phyloP scores from a whole-genome alignment of 1,140 invertebrate species.

The Pseudomyrmex gracilis region DNA sequence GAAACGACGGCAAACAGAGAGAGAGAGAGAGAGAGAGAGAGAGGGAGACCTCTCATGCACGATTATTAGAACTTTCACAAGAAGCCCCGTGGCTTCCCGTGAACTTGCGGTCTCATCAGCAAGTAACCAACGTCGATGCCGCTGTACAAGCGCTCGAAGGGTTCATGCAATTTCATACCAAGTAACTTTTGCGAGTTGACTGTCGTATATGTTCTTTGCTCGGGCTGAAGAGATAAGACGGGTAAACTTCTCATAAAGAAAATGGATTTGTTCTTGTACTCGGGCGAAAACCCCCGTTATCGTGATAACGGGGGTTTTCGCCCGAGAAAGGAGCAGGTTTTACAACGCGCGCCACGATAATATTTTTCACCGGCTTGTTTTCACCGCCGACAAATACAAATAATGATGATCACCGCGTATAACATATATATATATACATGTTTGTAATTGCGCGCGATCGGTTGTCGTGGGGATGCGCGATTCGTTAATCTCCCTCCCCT shows the following conservation, averaged over 20 bases:
- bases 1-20: constrained; percentile 16
- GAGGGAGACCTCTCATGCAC: neutral
- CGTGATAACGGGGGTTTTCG: neutral
- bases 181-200: constrained; percentile 38
- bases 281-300: neutral
- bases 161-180: constrained; percentile 24
- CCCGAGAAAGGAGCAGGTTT: no score
- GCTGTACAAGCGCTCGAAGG: constrained; percentile 17
- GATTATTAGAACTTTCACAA: constrained; percentile 53
- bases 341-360: neutral
- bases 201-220: neutral
- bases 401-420: neutral
- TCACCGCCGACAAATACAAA: neutral
- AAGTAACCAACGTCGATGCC: constrained; percentile 33
- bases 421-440: no score
- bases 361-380: neutral
- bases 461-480: neutral
- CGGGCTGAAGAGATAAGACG: neutral
- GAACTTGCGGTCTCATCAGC: constrained; percentile 45
- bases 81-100: constrained; percentile 26
- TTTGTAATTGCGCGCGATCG: neutral
- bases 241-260: neutral
- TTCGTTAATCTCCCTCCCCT: constrained; percentile 23
- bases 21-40: no score
- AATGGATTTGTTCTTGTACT: neutral